Conservation (phyloP, 2,113 vertebrate species). For the Platysternon megacephalum region DNA sequence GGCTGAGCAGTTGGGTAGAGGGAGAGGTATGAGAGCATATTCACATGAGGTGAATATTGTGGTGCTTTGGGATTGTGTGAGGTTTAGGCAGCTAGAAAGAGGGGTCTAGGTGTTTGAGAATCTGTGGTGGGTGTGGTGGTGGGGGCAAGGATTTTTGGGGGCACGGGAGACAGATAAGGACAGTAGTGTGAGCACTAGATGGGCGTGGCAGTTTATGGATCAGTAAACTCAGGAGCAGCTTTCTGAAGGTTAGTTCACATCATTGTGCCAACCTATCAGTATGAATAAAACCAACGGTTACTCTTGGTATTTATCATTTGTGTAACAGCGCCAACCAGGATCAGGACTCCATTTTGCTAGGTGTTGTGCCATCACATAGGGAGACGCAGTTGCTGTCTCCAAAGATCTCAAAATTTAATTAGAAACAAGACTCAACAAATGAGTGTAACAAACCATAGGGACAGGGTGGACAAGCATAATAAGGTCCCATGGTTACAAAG, state of each 20-base stretch:
- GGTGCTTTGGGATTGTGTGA: neutral
- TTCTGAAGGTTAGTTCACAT: neutral
- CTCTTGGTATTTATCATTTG: neutral
- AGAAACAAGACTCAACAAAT: neutral
- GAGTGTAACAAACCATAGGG: neutral
- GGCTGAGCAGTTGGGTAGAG: neutral
- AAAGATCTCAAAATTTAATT: accelerated
- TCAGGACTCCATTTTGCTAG: neutral
- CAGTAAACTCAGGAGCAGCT: neutral
- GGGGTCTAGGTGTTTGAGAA: neutral
- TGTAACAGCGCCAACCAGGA: neutral
- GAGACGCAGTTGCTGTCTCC: neutral
- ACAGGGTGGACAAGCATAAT: neutral
- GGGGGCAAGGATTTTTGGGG: neutral
- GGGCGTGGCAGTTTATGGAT: neutral
- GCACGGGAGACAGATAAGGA: neutral
- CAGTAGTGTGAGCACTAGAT: neutral
- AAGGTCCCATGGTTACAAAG: neutral
- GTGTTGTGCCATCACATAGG: neutral
- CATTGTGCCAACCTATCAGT: neutral
- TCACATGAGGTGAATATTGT: neutral
- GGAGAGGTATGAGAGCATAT: neutral
- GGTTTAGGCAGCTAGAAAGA: neutral
- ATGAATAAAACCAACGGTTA: neutral
- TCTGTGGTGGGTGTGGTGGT: neutral